Evolutionary conservation across 2,888 invertebrate species (phyloP), one percentile per base, ranked within the genome.

Genomic region (Meteorus cinctellus): DNA sequence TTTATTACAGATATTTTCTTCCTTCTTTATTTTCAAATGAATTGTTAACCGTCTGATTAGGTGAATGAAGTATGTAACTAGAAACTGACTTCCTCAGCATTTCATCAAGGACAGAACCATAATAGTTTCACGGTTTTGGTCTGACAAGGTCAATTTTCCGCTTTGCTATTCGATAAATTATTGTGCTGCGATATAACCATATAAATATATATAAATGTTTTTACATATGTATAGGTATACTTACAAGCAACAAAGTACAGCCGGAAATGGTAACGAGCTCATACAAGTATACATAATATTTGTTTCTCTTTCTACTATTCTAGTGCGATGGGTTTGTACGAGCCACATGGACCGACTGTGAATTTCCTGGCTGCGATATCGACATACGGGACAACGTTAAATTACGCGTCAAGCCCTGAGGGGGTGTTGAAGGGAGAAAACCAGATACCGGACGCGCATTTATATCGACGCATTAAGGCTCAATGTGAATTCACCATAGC

Each of bases 391-490:
- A 78, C 75, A 78, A 81, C 78, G 78, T 78, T 82, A 80, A 82
- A 82, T 82, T 80, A 82, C 82, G 81, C 77, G 77, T 77, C 70
- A 78, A 77, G 27, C 59, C 55, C 75, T 75, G 45, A 76, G 70
- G 71, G 72, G 55, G 65, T 41, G 67, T 41, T 62, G 31, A 68
- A 75, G 73, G 78, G 71, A 75, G 77, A 81, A 79, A 82, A 82
- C 78, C 78, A 81, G 81, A 82, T 82, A 83, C 83, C 79, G 82
- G 81, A 81, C 80, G 82, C 79, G 82, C 84, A 84, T 84, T 84
- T 84, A 84, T 83, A 84, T 84, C 81, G 82, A 78, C 77, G 81
- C 82, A 84, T 84, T 83, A 84, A 79, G 80, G 77, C 78, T 31
- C 65, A n/a, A 65, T 14, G 12, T 65, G 34, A 36, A 65, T 65